Percentiles rank a stretch among this genome's conserved stretches.
These are phyloP conservation scores for Polymixis flavicincta DNA, from an alignment of 2,888 invertebrate species.

Conservation along the genomic window DNA sequence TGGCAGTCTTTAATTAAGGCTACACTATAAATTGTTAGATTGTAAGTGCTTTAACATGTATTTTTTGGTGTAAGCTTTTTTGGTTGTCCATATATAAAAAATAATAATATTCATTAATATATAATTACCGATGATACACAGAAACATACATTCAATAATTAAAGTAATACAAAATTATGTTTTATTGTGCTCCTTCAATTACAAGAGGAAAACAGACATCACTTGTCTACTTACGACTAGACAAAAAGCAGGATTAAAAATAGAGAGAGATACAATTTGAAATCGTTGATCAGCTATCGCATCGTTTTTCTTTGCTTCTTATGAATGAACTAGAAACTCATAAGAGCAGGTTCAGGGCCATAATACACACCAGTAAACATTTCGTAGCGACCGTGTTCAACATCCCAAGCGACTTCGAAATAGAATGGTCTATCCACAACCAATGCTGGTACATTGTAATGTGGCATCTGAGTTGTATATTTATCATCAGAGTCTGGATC, in stretches of 20 bases:
- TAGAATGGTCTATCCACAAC: conserved; percentile 76
- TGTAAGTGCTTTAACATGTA: no score
- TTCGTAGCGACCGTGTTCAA: conserved; percentile 44
- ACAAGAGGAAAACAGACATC: neutral
- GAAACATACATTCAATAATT: no score
- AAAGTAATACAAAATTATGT: no score
- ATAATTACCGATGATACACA: no score
- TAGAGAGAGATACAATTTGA: neutral
- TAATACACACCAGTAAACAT: conserved; percentile 77
- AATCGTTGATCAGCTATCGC: no score
- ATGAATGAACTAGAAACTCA: neutral
- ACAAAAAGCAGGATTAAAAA: neutral
- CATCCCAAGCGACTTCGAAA: conserved; percentile 71
- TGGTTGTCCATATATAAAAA: no score
- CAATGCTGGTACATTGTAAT: conserved; percentile 51
- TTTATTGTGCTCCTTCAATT: no score
- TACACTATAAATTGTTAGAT: no score
- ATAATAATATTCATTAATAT: no score
- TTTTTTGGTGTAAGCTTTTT: no score
- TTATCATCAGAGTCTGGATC: neutral
- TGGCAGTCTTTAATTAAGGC: no score
- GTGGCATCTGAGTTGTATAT: neutral
- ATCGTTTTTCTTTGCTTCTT: neutral
- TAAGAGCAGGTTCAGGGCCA: conserved; percentile 66
- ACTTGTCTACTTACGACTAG: neutral